Percentiles rank a stretch among this genome's conserved stretches.
Evolutionary conservation across 2,797 vertebrate species (phyloP).

Genomic region (Ceryle rudis): DNA sequence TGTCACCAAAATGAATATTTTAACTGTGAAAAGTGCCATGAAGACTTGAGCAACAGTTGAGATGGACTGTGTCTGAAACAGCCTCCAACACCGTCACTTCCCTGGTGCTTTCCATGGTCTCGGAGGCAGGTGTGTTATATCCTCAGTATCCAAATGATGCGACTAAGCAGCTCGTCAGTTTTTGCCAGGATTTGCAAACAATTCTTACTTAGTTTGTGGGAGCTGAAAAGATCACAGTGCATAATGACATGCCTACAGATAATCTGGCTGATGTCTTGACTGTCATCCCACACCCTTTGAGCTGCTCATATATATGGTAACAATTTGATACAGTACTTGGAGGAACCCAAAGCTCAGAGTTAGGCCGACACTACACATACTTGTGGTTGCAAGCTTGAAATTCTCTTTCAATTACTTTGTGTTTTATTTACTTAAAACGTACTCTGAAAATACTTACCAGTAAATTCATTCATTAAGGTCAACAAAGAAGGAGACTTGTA

Average conservation of each 20-base stretch:
- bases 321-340: background rate
- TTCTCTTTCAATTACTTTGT: slow-evolving; percentile 29
- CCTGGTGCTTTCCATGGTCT: background rate
- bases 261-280: background rate
- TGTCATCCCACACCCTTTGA: background rate
- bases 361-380: slow-evolving; percentile 16
- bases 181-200: slow-evolving; percentile 34
- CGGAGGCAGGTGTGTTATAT: background rate
- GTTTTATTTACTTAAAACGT: slow-evolving; percentile 44
- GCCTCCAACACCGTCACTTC: rapidly evolving
- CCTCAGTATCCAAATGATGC: background rate
- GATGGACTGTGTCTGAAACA: background rate
- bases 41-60: background rate
- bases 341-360: slow-evolving; percentile 4
- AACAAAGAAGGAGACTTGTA: background rate
- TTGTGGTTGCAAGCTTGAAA: slow-evolving; percentile 53
- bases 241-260: background rate
- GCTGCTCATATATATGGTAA: background rate
- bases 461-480: slow-evolving; percentile 1
- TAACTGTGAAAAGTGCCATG: background rate
- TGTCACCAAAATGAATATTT: background rate
- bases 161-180: background rate
- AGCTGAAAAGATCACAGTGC: background rate
- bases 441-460: slow-evolving; percentile 20
- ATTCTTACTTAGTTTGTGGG: background rate